Evolutionary conservation across 2,113 vertebrate genomes (phyloP).

Genomic region (Eudyptes chrysolophus): DNA sequence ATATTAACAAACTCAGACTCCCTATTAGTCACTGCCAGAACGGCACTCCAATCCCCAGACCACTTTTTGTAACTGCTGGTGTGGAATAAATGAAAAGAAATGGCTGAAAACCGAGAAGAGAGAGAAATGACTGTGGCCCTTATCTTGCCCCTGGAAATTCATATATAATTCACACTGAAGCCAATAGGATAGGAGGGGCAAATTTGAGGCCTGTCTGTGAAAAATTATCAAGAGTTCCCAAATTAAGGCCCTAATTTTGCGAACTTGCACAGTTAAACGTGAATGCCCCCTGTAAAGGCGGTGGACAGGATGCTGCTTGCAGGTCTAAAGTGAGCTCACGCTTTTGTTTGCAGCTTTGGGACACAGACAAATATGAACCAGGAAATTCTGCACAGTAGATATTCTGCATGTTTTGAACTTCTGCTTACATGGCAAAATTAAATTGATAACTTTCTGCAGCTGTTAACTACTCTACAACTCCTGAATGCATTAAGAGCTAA

Average conservation of each 20-base stretch:
- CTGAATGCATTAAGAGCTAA: not conserved
- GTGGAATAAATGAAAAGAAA: constrained; percentile 59
- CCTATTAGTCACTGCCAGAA: constrained; percentile 17
- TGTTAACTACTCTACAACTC: not conserved
- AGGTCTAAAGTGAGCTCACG: not conserved
- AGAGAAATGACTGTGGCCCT: constrained; percentile 31
- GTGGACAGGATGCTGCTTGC: not conserved
- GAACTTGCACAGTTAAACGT: not conserved
- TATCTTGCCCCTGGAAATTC: constrained; percentile 29
- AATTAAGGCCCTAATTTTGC: not conserved
- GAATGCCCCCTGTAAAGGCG: not conserved
- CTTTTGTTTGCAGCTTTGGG: not conserved
- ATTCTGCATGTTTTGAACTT: not conserved
- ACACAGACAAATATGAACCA: not conserved
- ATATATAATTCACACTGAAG: constrained; percentile 19
- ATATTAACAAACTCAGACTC: not conserved
- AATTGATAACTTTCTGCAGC: not conserved
- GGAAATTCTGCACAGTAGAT: not conserved
- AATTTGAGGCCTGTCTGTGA: not conserved
- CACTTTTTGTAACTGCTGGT: constrained; percentile 25
- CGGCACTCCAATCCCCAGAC: not conserved
- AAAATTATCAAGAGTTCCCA: not conserved
- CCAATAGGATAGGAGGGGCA: not conserved
- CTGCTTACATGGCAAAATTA: not conserved
- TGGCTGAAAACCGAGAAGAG: not conserved